These are phyloP conservation scores for Eumaeus atala DNA, from an alignment of 1,140 invertebrate genomes.

Conservation along the genomic window DNA sequence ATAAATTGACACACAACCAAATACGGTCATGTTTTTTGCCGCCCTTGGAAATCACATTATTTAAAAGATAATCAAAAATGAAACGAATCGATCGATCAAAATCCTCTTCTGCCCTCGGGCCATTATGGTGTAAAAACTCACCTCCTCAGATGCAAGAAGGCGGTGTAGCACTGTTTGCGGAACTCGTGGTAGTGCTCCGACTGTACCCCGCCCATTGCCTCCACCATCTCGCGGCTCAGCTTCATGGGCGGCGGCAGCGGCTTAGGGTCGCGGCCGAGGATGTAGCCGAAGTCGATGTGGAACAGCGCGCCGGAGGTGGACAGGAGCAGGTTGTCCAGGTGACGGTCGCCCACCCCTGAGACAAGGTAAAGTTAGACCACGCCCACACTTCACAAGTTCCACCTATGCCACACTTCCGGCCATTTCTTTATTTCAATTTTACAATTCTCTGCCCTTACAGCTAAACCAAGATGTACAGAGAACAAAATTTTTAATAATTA, in stretches of 20 bases:
- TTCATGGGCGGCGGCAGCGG: constrained; percentile 99
- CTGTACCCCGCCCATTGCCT: constrained; percentile 96
- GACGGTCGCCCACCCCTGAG: constrained; percentile 95
- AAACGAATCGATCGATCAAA: too few relatives aligned
- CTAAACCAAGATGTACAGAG: too few relatives aligned
- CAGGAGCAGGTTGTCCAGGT: constrained; percentile 96
- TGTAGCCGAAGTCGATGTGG: constrained; percentile 99
- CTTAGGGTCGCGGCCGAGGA: constrained; percentile 98
- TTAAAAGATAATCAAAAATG: too few relatives aligned
- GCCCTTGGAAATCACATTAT: too few relatives aligned
- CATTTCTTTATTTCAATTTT: too few relatives aligned
- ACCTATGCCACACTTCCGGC: too few relatives aligned
- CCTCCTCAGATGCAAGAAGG: constrained; percentile 94
- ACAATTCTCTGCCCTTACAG: too few relatives aligned
- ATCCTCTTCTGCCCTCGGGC: background rate
- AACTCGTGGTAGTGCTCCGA: constrained; percentile 97
- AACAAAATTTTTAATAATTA: too few relatives aligned
- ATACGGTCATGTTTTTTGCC: too few relatives aligned
- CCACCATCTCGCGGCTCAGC: constrained; percentile 98
- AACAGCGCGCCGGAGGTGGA: constrained; percentile 94
- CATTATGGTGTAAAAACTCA: too few relatives aligned
- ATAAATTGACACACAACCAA: too few relatives aligned
- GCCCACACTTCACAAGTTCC: too few relatives aligned
- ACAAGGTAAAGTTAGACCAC: constrained; percentile 5
- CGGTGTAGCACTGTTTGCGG: constrained; percentile 95